phyloP scores from a whole-genome alignment of 2,113 vertebrate species.

The Eublepharis macularius region DNA sequence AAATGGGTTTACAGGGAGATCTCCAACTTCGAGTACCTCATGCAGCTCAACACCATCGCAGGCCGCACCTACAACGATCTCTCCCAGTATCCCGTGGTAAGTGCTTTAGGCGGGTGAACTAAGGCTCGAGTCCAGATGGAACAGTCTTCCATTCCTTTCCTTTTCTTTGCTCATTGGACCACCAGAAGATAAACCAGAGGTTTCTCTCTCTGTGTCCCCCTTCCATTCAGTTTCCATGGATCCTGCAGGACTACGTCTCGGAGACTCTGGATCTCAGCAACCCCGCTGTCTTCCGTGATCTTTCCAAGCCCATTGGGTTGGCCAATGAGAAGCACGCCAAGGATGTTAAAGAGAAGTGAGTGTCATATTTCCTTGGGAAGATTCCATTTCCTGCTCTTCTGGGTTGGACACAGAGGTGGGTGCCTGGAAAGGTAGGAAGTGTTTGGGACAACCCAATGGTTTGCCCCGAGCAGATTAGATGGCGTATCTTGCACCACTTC shows the following conservation, averaged over 20 bases:
- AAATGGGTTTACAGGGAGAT: conserved; percentile 97
- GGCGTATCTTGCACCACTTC: too few species aligned
- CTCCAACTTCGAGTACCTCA: conserved; percentile 98
- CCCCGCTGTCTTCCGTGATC: conserved; percentile 88
- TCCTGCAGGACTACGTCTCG: conserved; percentile 91
- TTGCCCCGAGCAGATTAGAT: too few species aligned
- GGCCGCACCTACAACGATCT: conserved; percentile 97
- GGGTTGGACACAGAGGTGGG: neutral
- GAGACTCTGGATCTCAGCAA: conserved; percentile 86
- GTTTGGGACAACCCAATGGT: neutral
- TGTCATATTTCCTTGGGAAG: rapidly evolving
- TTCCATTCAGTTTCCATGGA: conserved; percentile 94
- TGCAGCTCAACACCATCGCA: conserved; percentile 96
- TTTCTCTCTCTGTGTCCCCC: rapidly evolving
- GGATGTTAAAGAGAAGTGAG: conserved; percentile 95
- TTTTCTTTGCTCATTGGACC: too few species aligned
- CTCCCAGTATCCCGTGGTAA: conserved; percentile 97
- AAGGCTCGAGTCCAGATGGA: neutral
- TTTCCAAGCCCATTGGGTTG: conserved; percentile 96
- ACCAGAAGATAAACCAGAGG: rapidly evolving
- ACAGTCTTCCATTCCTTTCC: neutral
- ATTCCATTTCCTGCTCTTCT: neutral
- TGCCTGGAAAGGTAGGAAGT: neutral
- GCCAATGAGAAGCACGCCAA: conserved; percentile 92
- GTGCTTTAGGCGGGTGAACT: neutral